Conservation (phyloP, 2,888 invertebrate genomes). For the Criorhina ranunculi region DNA sequence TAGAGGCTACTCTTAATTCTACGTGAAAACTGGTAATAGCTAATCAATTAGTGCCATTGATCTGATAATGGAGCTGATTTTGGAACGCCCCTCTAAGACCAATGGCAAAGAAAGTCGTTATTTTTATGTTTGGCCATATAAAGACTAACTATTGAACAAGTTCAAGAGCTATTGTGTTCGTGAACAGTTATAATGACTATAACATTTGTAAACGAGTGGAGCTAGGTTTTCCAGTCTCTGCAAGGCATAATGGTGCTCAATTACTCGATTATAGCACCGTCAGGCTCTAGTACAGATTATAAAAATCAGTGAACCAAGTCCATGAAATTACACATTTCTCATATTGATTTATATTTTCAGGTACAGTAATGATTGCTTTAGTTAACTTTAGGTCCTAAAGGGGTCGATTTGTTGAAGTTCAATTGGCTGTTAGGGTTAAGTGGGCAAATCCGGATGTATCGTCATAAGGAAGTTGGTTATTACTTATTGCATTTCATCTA, state of each 20-base stretch:
- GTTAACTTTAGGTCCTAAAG: not conserved
- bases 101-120: slow-evolving; percentile 50
- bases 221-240: slow-evolving; percentile 11
- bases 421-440: not conserved
- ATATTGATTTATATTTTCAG: not conserved
- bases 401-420: not conserved
- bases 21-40: not conserved
- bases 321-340: not conserved
- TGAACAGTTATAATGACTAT: slow-evolving; percentile 14
- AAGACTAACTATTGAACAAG: slow-evolving; percentile 22
- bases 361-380: not conserved
- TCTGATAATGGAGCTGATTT: slow-evolving; percentile 15
- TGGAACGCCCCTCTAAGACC: not conserved
- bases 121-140: not conserved
- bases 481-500: no score
- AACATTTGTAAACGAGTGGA: slow-evolving; percentile 4
- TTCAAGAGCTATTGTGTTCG: slow-evolving; percentile 53
- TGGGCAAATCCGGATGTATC: no score
- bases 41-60: slow-evolving; percentile 55
- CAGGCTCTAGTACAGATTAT: slow-evolving; percentile 8
- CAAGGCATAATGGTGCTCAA: slow-evolving; percentile 16
- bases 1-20: slow-evolving; percentile 20
- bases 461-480: no score
- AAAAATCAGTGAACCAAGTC: slow-evolving; percentile 51
- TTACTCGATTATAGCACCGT: slow-evolving; percentile 36